Conservation (phyloP, 1,140 invertebrate species). For the Tyrophagus putrescentiae region DNA sequence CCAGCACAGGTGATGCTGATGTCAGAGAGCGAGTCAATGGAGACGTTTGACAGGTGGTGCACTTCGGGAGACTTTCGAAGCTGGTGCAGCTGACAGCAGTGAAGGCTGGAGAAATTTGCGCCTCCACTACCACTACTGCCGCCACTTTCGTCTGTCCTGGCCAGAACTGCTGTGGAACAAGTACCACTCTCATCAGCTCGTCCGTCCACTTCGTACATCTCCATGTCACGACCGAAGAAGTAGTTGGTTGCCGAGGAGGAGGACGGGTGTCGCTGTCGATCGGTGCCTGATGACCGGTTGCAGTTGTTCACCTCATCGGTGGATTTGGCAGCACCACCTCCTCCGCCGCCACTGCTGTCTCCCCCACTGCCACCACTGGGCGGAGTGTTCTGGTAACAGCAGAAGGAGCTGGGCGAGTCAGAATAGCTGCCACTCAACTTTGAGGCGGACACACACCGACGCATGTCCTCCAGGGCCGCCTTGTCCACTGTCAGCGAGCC, state of each 20-base stretch:
- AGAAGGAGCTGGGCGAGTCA: neutral
- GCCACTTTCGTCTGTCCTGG: neutral
- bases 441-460: constrained; percentile 26
- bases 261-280: neutral
- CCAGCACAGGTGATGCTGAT: constrained; percentile 3
- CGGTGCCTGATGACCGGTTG: neutral
- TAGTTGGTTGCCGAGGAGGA: constrained; percentile 15
- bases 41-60: neutral
- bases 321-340: too few species aligned
- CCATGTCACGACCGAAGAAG: neutral
- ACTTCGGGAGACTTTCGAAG: neutral
- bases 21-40: constrained; percentile 7
- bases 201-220: neutral
- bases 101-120: too few species aligned
- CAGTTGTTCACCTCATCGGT: neutral
- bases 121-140: neutral
- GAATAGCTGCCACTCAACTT: neutral
- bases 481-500: neutral
- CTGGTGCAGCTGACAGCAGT: too few species aligned
- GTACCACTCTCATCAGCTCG: neutral
- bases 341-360: too few species aligned
- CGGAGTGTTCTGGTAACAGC: neutral
- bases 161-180: neutral
- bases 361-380: too few species aligned
- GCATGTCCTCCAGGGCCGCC: constrained; percentile 16